Percentiles rank a stretch among this genome's conserved stretches.
These are phyloP conservation scores for Macrosiphum euphorbiae DNA, from an alignment of 2,888 invertebrate genomes.

Conservation along the genomic window DNA sequence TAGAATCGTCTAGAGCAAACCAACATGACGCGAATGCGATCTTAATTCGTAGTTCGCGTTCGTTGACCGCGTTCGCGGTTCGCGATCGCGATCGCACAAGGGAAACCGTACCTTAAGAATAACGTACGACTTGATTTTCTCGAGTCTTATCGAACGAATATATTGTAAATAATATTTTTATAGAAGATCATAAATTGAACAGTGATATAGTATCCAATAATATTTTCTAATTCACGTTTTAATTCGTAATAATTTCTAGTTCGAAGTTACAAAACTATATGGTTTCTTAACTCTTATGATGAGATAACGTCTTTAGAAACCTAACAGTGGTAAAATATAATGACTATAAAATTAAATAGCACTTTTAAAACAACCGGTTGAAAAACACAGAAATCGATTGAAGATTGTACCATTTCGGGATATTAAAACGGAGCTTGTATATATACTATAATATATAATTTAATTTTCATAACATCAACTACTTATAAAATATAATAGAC, in stretches of 20 bases:
- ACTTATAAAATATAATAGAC: background rate
- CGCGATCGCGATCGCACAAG: too few relatives aligned
- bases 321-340: background rate
- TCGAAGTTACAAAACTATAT: background rate
- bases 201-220: background rate
- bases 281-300: accelerated
- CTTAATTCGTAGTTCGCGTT: too few relatives aligned
- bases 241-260: background rate
- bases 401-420: background rate
- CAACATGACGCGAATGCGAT: too few relatives aligned
- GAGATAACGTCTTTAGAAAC: background rate
- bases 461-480: background rate
- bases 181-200: background rate
- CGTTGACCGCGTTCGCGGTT: too few relatives aligned
- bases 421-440: background rate
- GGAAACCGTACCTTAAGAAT: background rate
- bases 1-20: too few relatives aligned
- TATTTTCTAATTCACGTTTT: background rate
- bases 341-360: too few relatives aligned
- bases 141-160: background rate
- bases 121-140: background rate
- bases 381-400: too few relatives aligned
- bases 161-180: background rate
- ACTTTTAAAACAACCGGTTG: too few relatives aligned
- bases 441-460: too few relatives aligned